Base-by-base conservation (phyloP, 2,888 invertebrate species). In the Clanis bilineata region DNA sequence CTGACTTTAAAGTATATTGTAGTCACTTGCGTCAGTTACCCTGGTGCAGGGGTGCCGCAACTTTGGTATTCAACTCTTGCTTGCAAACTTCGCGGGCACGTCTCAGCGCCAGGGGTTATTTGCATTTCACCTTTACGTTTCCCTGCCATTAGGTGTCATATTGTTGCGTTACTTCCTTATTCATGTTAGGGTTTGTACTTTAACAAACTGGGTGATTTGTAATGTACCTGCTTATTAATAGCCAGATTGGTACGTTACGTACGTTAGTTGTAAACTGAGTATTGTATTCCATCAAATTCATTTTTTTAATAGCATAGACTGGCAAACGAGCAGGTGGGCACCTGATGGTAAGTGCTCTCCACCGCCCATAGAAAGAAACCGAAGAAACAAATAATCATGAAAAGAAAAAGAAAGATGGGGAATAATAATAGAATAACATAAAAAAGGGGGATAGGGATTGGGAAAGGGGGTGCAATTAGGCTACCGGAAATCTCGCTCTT, bases 121-220 rank as follows among this genome's bases (percentile, higher is more conserved):
- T 87, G 85, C 86, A 85, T 87, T 82, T 73, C 77, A 86, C 83
- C 86, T 86, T 81, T 77, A 80, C 77, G 73, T 80, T 80, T 80
- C 76, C 76, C 69, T 69, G 69, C 77, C 79, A 82, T 84, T 84
- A 86, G 78, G 76, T 83, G 77, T 79, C 55, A 56, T 59, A 45
- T 59, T 59, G 56, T 59, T 44, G 39, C 36, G 18, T 51, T 32
- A 51, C 51, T 32, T 51, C 32, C 32, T 51, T 51, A 51, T 51
- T 51, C 51, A 51, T 32, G 51, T 51, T 32, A 32, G 32, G 18
- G 32, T 9, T 64, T 32, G 28, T 51, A 51, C 18, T 51, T 51
- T 7, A 18, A 10, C 51, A 18, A 32, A 3, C 18, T 18, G 51
- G 15, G 3, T 32, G 18, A 28, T 51, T 51, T 51, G 41, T 41